Evolutionary conservation across 2,888 invertebrate species (phyloP).

Genomic region (Therioaphis trifolii): DNA sequence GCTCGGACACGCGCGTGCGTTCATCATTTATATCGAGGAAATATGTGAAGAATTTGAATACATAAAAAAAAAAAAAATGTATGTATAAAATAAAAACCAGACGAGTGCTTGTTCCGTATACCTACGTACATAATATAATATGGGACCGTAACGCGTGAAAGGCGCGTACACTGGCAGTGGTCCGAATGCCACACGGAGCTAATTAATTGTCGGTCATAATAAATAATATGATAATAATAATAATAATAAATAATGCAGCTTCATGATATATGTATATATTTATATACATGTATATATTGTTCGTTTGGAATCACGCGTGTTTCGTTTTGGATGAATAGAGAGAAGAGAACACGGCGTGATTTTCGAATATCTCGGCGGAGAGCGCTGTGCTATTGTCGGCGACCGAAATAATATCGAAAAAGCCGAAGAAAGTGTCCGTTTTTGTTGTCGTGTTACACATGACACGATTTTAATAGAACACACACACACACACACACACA

Average conservation of each 20-base stretch:
- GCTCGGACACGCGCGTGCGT: not conserved
- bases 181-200: conserved; percentile 15
- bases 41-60: conserved; percentile 44
- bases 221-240: not conserved
- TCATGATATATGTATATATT: no score
- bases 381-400: not conserved
- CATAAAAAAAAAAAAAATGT: no score
- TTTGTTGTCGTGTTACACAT: not conserved
- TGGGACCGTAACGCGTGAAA: not conserved
- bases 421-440: conserved; percentile 8
- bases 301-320: conserved; percentile 28
- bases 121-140: not conserved
- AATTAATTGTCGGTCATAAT: conserved; percentile 27
- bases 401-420: not conserved
- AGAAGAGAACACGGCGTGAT: not conserved
- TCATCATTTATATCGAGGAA: conserved; percentile 5
- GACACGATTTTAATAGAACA: conserved; percentile 8
- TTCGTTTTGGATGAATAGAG: conserved; percentile 37
- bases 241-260: not conserved
- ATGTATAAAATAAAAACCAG: not conserved
- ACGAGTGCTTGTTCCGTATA: not conserved
- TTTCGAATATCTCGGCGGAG: not conserved
- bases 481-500: not conserved
- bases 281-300: no score
- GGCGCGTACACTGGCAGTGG: not conserved